Evolutionary conservation across 2,888 invertebrate genomes (phyloP).

Genomic region (Plagodis dolabraria): DNA sequence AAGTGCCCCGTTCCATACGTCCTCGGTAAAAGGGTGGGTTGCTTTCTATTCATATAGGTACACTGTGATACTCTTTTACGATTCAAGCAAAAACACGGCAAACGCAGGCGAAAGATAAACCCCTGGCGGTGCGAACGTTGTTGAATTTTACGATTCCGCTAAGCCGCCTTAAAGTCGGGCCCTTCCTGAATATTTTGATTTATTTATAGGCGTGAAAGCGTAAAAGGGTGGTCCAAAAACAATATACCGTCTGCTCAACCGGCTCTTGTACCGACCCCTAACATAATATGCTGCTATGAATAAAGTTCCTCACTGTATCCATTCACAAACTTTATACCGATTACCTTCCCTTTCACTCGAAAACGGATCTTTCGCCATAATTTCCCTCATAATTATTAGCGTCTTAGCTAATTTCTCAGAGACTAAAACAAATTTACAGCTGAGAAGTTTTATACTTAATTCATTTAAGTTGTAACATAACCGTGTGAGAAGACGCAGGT

Average conservation of each 20-base stretch:
- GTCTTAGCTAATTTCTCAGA: conserved; percentile 51
- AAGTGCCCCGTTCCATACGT: conserved; percentile 72
- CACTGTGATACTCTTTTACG: conserved; percentile 80
- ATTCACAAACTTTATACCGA: conserved; percentile 34
- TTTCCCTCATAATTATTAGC: conserved; percentile 51
- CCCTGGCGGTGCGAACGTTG: conserved; percentile 75
- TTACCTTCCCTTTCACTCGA: conserved; percentile 34
- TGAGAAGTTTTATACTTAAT: conserved; percentile 74
- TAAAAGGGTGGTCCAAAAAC: conserved; percentile 82
- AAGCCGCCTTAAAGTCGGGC: conserved; percentile 84
- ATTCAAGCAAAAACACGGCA: conserved; percentile 79
- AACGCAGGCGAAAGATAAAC: conserved; percentile 78
- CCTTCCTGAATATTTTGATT: conserved; percentile 85
- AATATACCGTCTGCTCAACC: conserved; percentile 74
- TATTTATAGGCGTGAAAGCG: conserved; percentile 82
- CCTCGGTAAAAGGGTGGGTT: conserved; percentile 72
- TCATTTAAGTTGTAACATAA: conserved; percentile 76
- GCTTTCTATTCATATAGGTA: conserved; percentile 74
- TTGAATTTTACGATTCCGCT: conserved; percentile 84
- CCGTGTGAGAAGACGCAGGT: conserved; percentile 74
- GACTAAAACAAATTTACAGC: conserved; percentile 68
- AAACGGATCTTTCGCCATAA: conserved; percentile 24
- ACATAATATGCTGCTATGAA: conserved; percentile 65
- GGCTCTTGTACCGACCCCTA: conserved; percentile 62
- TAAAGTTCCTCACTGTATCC: conserved; percentile 50